Evolutionary conservation across 2,888 invertebrate genomes (phyloP), one percentile per base, ranked within the genome.

Genomic region (Philaethria dido): DNA sequence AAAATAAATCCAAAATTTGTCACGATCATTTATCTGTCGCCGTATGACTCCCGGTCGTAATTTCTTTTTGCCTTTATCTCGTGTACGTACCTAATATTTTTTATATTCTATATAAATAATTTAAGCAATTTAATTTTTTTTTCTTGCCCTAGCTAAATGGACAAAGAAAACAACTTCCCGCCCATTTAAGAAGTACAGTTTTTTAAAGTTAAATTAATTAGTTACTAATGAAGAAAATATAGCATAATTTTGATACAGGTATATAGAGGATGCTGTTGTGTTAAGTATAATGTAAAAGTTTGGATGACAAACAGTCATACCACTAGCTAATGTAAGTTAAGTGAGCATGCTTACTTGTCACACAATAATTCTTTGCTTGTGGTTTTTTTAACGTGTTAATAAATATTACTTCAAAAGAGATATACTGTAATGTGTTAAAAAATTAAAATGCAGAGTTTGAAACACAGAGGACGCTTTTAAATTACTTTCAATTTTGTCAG

Each of bases 401-500:
- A n/a, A n/a, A n/a, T n/a, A n/a, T n/a, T n/a, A n/a, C n/a, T n/a
- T n/a, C n/a, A n/a, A n/a, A n/a, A n/a, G n/a, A n/a, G n/a, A n/a
- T n/a, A n/a, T n/a, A n/a, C n/a, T n/a, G n/a, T n/a, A n/a, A n/a
- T n/a, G n/a, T n/a, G n/a, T n/a, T 36, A 16, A 64, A 55, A 55
- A 11, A 33, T 0, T 4, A 52, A 39, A 42, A n/a, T n/a, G n/a
- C n/a, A n/a, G n/a, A 14, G n/a, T 25, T 16, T 13, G 11, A 47
- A 36, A 8, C 22, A 22, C 16, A 36, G 22, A 55, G n/a, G 16
- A 18, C 50, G 18, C 59, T 52, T 52, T 63, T 67, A 64, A 57
- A 61, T 55, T 50, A 44, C 60, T 44, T 33, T 64, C 25, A 44
- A 36, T 25, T 48, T 62, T 59, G 44, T 50, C 48, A 29, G 39